These are phyloP conservation scores for Plemyria rubiginata DNA, from an alignment of 2,888 invertebrate genomes.

Conservation along the genomic window DNA sequence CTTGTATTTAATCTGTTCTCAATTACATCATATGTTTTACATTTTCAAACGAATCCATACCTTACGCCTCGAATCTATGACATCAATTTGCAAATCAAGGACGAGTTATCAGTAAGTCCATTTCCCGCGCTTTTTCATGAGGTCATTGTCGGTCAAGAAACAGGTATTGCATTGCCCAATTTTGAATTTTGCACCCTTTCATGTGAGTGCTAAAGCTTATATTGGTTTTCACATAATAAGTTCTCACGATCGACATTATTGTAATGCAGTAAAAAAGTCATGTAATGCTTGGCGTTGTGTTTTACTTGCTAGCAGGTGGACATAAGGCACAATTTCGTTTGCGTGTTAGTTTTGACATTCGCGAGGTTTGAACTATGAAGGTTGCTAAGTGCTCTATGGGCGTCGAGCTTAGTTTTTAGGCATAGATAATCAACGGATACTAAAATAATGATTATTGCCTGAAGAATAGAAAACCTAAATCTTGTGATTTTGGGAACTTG, in stretches of 20 bases:
- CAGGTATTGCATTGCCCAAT: slow-evolving; percentile 59
- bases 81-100: slow-evolving; percentile 21
- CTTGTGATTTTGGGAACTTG: too few species aligned
- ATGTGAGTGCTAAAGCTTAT: rapidly evolving
- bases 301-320: slow-evolving; percentile 5
- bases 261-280: slow-evolving; percentile 48
- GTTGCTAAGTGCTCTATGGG: slow-evolving; percentile 42
- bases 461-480: too few species aligned
- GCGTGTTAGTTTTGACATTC: slow-evolving; percentile 35
- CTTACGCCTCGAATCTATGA: slow-evolving; percentile 9
- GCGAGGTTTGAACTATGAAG: slow-evolving; percentile 39
- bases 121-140: slow-evolving; percentile 74
- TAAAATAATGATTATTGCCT: too few species aligned
- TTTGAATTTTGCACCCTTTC: slow-evolving; percentile 40
- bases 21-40: slow-evolving; percentile 38
- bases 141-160: slow-evolving; percentile 77
- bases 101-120: slow-evolving; percentile 44
- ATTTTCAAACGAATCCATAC: slow-evolving; percentile 17
- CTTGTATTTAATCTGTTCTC: slow-evolving; percentile 32
- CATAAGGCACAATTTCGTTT: slow-evolving; percentile 32
- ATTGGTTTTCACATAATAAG: slow-evolving; percentile 36
- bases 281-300: slow-evolving; percentile 14
- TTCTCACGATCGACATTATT: slow-evolving; percentile 63
- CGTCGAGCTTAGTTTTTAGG: slow-evolving; percentile 36
- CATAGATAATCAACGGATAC: neutral